Evolutionary conservation across 2,797 vertebrate genomes (phyloP).

Genomic region (Tadarida brasiliensis): DNA sequence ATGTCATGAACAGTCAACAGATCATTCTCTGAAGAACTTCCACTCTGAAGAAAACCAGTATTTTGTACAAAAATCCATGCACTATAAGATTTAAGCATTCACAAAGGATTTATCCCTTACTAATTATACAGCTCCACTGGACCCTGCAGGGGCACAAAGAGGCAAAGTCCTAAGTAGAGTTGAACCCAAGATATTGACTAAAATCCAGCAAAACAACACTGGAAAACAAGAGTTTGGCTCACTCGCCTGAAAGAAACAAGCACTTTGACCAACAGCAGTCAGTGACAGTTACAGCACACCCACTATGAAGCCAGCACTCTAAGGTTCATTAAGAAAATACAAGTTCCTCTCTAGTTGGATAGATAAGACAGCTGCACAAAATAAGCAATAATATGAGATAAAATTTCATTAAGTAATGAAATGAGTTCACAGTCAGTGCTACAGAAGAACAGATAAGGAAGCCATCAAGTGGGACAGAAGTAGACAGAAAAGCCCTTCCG

Average conservation of each 20-base stretch:
- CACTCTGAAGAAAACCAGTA: constrained; percentile 7
- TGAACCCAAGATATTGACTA: not conserved
- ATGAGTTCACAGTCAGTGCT: constrained; percentile 57
- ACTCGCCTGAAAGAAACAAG: not conserved
- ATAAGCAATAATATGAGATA: constrained; percentile 58
- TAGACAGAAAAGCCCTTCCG: constrained; percentile 49
- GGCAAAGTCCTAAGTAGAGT: not conserved
- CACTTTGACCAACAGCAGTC: not conserved
- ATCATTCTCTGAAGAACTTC: constrained; percentile 8
- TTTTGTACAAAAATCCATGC: not conserved
- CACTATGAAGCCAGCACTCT: not conserved
- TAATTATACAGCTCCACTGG: not conserved
- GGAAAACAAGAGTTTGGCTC: constrained; percentile 26
- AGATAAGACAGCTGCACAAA: constrained; percentile 54
- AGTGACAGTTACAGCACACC: not conserved
- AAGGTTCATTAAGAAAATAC: not conserved
- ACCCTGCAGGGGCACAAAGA: not conserved
- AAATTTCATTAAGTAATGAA: constrained; percentile 71
- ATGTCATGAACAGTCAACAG: constrained; percentile 38
- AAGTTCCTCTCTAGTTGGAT: not conserved
- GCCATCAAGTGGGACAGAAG: constrained; percentile 48
- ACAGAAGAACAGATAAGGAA: constrained; percentile 61
- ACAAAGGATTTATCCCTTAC: constrained; percentile 1
- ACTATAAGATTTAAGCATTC: not conserved
- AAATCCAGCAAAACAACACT: constrained; percentile 16